phyloP scores from a whole-genome alignment of 2,888 invertebrate genomes.

The Corythucha ciliata region DNA sequence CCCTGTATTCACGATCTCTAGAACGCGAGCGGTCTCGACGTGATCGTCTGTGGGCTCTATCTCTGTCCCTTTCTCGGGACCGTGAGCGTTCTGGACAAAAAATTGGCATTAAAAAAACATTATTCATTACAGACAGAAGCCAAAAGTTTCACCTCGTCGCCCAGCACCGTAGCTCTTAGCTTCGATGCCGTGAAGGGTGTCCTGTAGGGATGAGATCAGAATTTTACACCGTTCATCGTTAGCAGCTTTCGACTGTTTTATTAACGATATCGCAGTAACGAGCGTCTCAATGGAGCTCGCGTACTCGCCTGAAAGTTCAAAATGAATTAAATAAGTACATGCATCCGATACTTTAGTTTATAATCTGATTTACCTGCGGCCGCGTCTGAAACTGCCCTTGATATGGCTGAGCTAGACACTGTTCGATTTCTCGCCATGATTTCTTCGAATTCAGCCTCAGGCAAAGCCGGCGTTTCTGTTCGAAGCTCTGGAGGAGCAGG shows the following conservation, averaged over 20 bases:
- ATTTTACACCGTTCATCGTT: conserved; percentile 97
- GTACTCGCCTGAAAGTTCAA: conserved; percentile 61
- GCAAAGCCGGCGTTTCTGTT: conserved; percentile 46
- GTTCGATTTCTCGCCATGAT: conserved; percentile 95
- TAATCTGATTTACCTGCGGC: conserved; percentile 56
- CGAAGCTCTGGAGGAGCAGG: conserved; percentile 41
- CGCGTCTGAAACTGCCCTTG: conserved; percentile 93
- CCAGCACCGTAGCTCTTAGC: conserved; percentile 86
- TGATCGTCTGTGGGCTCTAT: conserved; percentile 48
- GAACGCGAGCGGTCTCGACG: conserved; percentile 52
- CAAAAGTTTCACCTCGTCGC: conserved; percentile 47
- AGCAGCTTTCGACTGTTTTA: conserved; percentile 94
- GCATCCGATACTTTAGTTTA: conserved; percentile 12
- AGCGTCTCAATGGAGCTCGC: conserved; percentile 97
- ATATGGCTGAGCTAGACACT: conserved; percentile 94
- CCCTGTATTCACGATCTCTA: conserved; percentile 45
- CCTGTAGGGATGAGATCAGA: conserved; percentile 89
- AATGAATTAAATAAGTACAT: not conserved
- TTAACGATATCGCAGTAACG: conserved; percentile 95
- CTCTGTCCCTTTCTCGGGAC: conserved; percentile 45
- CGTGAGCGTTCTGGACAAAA: conserved; percentile 43
- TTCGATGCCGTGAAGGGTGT: conserved; percentile 94
- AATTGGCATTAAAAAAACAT: conserved; percentile 4
- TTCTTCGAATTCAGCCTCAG: conserved; percentile 96
- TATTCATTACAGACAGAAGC: conserved; percentile 6